Evolutionary conservation across 2,888 invertebrate genomes (phyloP), one percentile per base, ranked within the genome.

Genomic region (Aphrophora alni): DNA sequence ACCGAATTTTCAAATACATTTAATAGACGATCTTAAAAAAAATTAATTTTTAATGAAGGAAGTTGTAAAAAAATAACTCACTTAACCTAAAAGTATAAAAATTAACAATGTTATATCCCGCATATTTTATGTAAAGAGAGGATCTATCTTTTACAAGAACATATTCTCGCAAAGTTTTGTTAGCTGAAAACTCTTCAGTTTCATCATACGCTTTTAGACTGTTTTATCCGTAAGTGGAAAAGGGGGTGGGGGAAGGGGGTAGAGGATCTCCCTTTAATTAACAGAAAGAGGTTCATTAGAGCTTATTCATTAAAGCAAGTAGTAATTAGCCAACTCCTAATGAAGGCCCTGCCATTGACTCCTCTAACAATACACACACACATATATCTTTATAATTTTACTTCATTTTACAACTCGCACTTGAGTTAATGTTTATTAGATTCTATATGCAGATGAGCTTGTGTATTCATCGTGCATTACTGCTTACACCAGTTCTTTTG

Each of bases 261-360:
- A 21, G 21, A 59, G 59, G 59, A 59, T 89, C 90, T 91, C 93
- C 92, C 93, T 94, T 94, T 94, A 94, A 94, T 94, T 94, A 94
- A 94, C 94, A 93, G 93, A 94, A 94, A 94, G 94, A 94, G 94
- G 94, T 94, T 94, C 94, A 94, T 94, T 94, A 94, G 93, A 93
- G 94, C 93, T 94, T 94, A 94, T 94, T 94, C 94, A 94, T 94
- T 94, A 94, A 93, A 93, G 93, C 93, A 93, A 93, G 93, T 93
- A 93, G 93, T 94, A 94, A 94, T 94, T 94, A 94, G 94, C 93
- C 93, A 93, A 93, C 93, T 94, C 21, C 93, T 93, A 94, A 93
- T 93, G 93, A 93, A 93, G 93, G 92, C 93, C 92, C 84, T 80
- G 82, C 81, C 83, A 83, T 82, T 80, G 82, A 78, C 92, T 92